phyloP scores from a whole-genome alignment of 2,888 invertebrate genomes.

The Caenorhabditis sp. region DNA sequence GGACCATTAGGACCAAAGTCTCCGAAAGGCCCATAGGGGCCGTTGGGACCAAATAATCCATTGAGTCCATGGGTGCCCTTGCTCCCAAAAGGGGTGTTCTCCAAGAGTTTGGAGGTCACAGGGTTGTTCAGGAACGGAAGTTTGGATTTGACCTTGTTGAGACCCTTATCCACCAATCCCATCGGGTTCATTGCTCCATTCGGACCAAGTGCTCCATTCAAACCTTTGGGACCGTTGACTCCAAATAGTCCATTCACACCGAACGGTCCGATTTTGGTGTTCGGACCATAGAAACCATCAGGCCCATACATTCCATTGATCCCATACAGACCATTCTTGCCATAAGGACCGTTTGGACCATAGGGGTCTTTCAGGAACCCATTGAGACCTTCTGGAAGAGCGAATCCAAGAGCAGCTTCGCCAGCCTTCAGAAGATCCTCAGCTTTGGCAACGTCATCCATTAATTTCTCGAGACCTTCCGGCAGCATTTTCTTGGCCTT shows the following conservation, averaged over 20 bases:
- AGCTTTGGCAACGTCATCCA: neutral
- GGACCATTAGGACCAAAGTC: constrained; percentile 10
- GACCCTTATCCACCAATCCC: neutral
- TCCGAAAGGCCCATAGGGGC: constrained; percentile 9
- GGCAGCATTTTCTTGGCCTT: neutral
- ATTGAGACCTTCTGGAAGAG: neutral
- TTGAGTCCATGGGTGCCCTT: constrained; percentile 9
- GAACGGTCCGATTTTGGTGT: neutral
- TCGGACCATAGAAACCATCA: neutral
- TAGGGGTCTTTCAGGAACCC: neutral
- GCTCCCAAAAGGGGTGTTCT: constrained; percentile 10
- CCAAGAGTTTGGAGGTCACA: neutral
- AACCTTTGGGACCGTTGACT: neutral
- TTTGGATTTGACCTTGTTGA: neutral
- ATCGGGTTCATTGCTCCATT: constrained; percentile 3
- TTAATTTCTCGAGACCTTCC: neutral
- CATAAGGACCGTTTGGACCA: neutral
- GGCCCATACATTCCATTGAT: constrained; percentile 4
- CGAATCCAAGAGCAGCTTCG: neutral
- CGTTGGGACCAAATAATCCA: constrained; percentile 7
- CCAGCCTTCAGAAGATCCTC: neutral
- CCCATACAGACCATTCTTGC: neutral
- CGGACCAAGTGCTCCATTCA: constrained; percentile 9
- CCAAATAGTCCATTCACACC: constrained; percentile 5
- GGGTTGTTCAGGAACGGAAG: constrained; percentile 1